Base-by-base conservation (phyloP, 2,797 vertebrate species). In the Gephyroberyx darwinii region DNA sequence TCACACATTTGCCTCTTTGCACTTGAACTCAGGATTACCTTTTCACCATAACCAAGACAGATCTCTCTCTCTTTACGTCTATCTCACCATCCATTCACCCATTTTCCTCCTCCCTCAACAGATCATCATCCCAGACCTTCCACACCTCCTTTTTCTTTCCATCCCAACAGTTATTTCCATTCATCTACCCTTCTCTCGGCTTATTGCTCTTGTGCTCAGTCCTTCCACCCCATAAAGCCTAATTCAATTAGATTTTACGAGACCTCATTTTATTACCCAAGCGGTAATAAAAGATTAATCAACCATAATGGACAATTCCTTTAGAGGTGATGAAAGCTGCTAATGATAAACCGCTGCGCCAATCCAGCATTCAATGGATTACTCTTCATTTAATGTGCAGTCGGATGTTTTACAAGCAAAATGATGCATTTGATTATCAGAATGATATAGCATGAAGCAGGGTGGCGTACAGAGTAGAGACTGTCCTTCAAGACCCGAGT, bases 231-330 rank as follows among this genome's bases (percentile, higher is more conserved):
- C 67, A 81, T 81, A 50, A 81, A 82, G 52, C 39, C 62, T 37
- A 39, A 81, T 74, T 80, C 43, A 14, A 78, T 84, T 79, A 68
- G 8, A 33, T 65, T 84, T 82, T 70, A 81, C 1, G 61, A 69
- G 69, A 53, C 30, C 41, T 70, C 60, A 33, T 81, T 86, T 86
- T 54, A 86, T 89, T 75, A 77, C 58, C 2, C 8, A 5, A 3
- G 7, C 0, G 0, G 50, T 59, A 66, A 82, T 80, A 73, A 84
- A 85, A 71, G 53, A 76, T 73, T 61, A 69, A 78, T 77, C 41
- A 19, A 31, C 26, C n/a, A 69, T 56, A 60, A 71, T 72, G 73
- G 69, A 58, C 53, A 66, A 66, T 37, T 57, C n/a, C 43, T 54
- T 26, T 48, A 39, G 43, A 22, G 9, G 16, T 77, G 74, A 87